phyloP scores from a whole-genome alignment of 2,888 invertebrate species.

The Kryphioiulus occultus region DNA sequence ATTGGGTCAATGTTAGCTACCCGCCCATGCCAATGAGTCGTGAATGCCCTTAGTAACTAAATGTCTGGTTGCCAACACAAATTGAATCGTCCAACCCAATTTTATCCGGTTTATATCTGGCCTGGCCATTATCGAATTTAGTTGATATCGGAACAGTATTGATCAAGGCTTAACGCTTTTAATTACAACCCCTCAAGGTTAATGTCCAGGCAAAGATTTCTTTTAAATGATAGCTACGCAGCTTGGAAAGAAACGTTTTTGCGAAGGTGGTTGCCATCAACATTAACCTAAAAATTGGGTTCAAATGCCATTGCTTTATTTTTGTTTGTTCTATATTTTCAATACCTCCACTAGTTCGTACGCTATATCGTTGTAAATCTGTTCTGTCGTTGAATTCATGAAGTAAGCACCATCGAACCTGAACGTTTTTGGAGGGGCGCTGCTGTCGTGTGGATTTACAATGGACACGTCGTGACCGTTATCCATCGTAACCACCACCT shows the following conservation, averaged over 20 bases:
- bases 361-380: constrained; percentile 85
- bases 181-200: not conserved
- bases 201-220: not conserved
- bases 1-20: not conserved
- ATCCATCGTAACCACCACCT: constrained; percentile 73
- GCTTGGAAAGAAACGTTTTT: not conserved
- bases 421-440: constrained; percentile 73
- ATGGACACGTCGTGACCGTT: constrained; percentile 70
- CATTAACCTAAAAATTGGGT: not conserved
- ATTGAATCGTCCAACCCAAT: not conserved
- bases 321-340: not conserved
- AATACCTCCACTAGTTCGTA: constrained; percentile 80
- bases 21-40: not conserved
- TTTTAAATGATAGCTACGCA: too few species aligned
- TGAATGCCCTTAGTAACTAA: not conserved
- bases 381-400: constrained; percentile 79
- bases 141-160: not conserved
- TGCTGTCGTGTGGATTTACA: constrained; percentile 70
- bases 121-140: not conserved
- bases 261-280: not conserved
- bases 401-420: constrained; percentile 87
- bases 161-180: not conserved
- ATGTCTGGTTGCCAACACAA: constrained; percentile 6
- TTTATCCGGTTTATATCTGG: not conserved
- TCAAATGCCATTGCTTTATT: not conserved